These are phyloP conservation scores for Pygocentrus nattereri DNA, from an alignment of 2,797 vertebrate species.

Conservation along the genomic window DNA sequence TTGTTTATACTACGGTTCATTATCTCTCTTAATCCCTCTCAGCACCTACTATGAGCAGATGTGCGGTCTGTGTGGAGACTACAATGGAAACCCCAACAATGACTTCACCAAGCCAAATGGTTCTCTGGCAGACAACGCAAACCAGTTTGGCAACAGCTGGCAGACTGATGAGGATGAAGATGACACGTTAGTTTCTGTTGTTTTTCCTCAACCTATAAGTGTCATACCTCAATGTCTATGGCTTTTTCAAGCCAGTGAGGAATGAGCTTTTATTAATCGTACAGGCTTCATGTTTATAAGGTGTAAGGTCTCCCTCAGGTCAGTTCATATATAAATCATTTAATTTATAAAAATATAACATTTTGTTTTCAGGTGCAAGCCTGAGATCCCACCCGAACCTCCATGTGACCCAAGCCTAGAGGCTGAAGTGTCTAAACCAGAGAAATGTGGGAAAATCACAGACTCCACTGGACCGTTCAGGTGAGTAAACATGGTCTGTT, in stretches of 20 bases:
- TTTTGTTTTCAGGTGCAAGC: constrained; percentile 72
- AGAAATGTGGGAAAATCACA: constrained; percentile 79
- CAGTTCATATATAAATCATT: no score
- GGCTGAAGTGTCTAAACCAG: constrained; percentile 73
- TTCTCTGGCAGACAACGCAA: constrained; percentile 52
- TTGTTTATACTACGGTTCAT: no score
- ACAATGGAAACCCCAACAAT: constrained; percentile 77
- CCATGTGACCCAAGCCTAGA: constrained; percentile 74
- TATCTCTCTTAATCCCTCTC: neutral
- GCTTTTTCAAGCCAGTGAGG: no score
- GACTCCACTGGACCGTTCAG: constrained; percentile 77
- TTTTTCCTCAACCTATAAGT: neutral
- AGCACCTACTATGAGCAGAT: constrained; percentile 79
- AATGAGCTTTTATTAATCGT: no score
- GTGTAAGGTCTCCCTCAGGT: no score
- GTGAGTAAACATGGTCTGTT: constrained; percentile 57
- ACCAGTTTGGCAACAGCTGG: constrained; percentile 86
- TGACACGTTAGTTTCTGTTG: constrained; percentile 78
- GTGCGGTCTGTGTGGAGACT: constrained; percentile 89
- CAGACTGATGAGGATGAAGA: constrained; percentile 75
- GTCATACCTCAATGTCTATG: no score
- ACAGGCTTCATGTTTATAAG: no score
- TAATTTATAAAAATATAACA: neutral
- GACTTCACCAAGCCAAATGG: constrained; percentile 80
- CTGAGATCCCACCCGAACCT: constrained; percentile 62